Conservation (phyloP, 2,888 invertebrate species). For the Latheticus oryzae region DNA sequence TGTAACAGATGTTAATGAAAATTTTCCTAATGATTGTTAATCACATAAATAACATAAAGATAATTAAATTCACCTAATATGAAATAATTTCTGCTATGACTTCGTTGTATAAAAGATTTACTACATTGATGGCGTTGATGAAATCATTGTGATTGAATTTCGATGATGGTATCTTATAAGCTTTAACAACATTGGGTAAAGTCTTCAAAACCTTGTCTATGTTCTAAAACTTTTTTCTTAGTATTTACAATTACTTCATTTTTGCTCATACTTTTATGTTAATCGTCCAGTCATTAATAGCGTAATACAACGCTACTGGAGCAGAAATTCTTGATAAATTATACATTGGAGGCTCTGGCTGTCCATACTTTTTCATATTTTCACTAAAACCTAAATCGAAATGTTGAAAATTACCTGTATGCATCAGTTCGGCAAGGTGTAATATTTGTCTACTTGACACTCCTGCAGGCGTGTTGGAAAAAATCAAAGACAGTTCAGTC, state of each 20-base stretch:
- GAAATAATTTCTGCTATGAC: slow-evolving; percentile 21
- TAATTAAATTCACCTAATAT: too few species aligned
- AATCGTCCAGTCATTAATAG: slow-evolving; percentile 26
- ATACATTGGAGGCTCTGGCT: slow-evolving; percentile 28
- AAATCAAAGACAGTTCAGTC: slow-evolving; percentile 9
- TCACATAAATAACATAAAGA: too few species aligned
- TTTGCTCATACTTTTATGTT: slow-evolving; percentile 10
- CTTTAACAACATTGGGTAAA: slow-evolving; percentile 23
- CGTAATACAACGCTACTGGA: slow-evolving; percentile 30
- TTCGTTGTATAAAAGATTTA: slow-evolving; percentile 11
- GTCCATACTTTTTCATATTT: slow-evolving; percentile 33
- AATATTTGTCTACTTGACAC: slow-evolving; percentile 14
- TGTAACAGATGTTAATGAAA: too few species aligned
- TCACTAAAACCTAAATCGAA: slow-evolving; percentile 26
- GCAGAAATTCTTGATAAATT: slow-evolving; percentile 28
- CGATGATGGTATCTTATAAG: slow-evolving; percentile 5
- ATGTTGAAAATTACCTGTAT: slow-evolving; percentile 7
- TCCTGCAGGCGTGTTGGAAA: slow-evolving; percentile 14
- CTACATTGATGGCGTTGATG: slow-evolving; percentile 5
- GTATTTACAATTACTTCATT: not conserved
- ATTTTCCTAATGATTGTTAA: too few species aligned
- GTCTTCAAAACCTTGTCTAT: slow-evolving; percentile 2
- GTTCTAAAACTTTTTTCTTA: slow-evolving; percentile 13
- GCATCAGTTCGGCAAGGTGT: slow-evolving; percentile 12
- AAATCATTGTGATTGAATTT: slow-evolving; percentile 29